Evolutionary conservation across 1,140 invertebrate genomes (phyloP), one percentile per base, ranked within the genome.

Genomic region (Anastrepha obliqua): DNA sequence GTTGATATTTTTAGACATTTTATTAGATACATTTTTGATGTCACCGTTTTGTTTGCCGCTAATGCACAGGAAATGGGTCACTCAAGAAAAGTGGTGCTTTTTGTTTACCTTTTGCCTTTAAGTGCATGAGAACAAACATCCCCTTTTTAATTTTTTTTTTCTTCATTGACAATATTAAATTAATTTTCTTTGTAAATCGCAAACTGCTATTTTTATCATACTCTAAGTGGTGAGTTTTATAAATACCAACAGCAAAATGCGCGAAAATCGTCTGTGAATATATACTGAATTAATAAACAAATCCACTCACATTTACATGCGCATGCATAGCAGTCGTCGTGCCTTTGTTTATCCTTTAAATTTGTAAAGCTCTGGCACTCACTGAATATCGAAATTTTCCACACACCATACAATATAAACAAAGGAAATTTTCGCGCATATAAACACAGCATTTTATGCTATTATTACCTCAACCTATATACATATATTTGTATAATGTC

Each of bases 331-430:
- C 13, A 42, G 11, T 42, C 39, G 11, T 42, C 39, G 67, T 74
- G 67, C 7, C 67, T 70, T 70, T 70, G 29, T 42, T 70, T 47
- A 74, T 47, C 13, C 42, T 74, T 74, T 74, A 39, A 74, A 74
- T 74, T 74, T 17, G 29, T 42, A 67, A 67, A 67, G 20, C 39
- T 67, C 11, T 20, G 20, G 13, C 20, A 67, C 39, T 67, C 29
- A 39, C 39, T 67, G 64, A 67, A 20, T 67, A 55, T 55, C 11
- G 51, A 74, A 74, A 47, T 74, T 74, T 74, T 74, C 67, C 67
- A 74, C 67, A 55, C 51, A 0, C 51, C 11, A 11, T 55, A 55
- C 51, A 6, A 3, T 6, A 55, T 3, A 55, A 55, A 55, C 6
- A 55, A 55, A 55, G 51, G 39, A 74, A 74, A 74, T 74, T 74